A percentile compares a stretch with the other conserved stretches of the same genome.
Evolutionary conservation across 2,888 invertebrate species (phyloP).

Genomic region (Pollenia labialis): DNA sequence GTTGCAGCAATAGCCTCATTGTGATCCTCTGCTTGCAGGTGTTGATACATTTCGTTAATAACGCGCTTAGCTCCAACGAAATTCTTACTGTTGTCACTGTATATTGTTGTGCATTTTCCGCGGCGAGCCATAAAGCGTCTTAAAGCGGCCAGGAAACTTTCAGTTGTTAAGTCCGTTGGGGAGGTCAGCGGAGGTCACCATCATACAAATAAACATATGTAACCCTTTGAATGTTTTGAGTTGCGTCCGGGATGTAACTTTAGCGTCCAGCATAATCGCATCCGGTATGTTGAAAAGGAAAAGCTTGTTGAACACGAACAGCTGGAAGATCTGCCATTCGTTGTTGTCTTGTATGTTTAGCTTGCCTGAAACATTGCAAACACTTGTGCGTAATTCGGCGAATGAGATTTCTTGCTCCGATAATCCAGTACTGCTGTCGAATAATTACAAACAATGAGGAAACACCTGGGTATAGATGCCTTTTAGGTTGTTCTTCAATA

Average conservation of each 20-base stretch:
- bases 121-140: slow-evolving; percentile 57
- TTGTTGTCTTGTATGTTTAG: slow-evolving; percentile 23
- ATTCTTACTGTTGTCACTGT: slow-evolving; percentile 64
- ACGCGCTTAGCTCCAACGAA: slow-evolving; percentile 62
- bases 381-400: slow-evolving; percentile 41
- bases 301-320: slow-evolving; percentile 48
- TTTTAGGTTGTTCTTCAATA: slow-evolving; percentile 31
- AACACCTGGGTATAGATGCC: slow-evolving; percentile 56
- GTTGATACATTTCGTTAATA: too few relatives aligned
- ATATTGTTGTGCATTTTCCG: slow-evolving; percentile 60
- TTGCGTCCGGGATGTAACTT: slow-evolving; percentile 16
- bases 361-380: slow-evolving; percentile 49
- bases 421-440: slow-evolving; percentile 68
- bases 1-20: slow-evolving; percentile 2
- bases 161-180: slow-evolving; percentile 35
- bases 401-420: slow-evolving; percentile 62
- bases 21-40: too few relatives aligned
- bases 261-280: slow-evolving; percentile 47
- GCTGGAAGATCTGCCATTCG: slow-evolving; percentile 50
- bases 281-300: slow-evolving; percentile 46
- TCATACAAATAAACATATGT: slow-evolving; percentile 36
- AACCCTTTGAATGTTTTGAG: not conserved
- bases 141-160: slow-evolving; percentile 58
- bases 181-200: slow-evolving; percentile 37
- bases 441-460: slow-evolving; percentile 68